phyloP scores from a whole-genome alignment of 2,797 vertebrate genomes.

The Pseudomugil tenellus region DNA sequence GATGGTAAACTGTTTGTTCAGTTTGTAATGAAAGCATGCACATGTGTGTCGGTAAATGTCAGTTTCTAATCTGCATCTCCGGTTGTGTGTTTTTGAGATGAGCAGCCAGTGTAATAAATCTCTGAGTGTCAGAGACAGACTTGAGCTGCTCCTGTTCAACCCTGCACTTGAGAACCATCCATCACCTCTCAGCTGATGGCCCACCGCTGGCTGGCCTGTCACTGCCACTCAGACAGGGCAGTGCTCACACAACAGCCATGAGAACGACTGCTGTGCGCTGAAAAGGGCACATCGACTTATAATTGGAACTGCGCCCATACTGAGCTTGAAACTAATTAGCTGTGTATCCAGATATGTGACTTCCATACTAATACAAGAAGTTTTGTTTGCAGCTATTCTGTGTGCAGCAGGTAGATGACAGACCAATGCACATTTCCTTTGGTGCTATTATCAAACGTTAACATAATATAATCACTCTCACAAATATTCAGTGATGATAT shows the following conservation, averaged over 20 bases:
- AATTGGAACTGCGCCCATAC: conserved; percentile 63
- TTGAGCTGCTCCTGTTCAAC: conserved; percentile 53
- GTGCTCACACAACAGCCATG: conserved; percentile 42
- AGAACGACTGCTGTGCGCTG: conserved; percentile 56
- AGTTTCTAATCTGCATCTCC: neutral
- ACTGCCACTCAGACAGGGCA: conserved; percentile 56
- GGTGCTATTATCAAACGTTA: conserved; percentile 36
- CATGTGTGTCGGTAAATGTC: neutral
- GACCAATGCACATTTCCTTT: conserved; percentile 27
- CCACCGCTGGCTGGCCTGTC: conserved; percentile 53
- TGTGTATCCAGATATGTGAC: conserved; percentile 64
- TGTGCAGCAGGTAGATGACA: conserved; percentile 47
- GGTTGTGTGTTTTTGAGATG: conserved; percentile 9
- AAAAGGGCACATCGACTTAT: conserved; percentile 71
- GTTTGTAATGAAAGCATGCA: neutral
- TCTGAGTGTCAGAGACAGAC: conserved; percentile 36
- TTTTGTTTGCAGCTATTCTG: conserved; percentile 34
- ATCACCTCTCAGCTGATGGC: conserved; percentile 67
- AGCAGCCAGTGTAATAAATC: neutral
- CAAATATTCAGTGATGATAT: conserved; percentile 62
- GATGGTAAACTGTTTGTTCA: neutral
- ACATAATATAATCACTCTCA: conserved; percentile 51
- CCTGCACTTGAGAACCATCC: conserved; percentile 53
- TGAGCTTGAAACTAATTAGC: conserved; percentile 68
- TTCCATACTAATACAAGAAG: conserved; percentile 57